Conservation (phyloP, 2,888 invertebrate species). For the Tachystola acroxantha region DNA sequence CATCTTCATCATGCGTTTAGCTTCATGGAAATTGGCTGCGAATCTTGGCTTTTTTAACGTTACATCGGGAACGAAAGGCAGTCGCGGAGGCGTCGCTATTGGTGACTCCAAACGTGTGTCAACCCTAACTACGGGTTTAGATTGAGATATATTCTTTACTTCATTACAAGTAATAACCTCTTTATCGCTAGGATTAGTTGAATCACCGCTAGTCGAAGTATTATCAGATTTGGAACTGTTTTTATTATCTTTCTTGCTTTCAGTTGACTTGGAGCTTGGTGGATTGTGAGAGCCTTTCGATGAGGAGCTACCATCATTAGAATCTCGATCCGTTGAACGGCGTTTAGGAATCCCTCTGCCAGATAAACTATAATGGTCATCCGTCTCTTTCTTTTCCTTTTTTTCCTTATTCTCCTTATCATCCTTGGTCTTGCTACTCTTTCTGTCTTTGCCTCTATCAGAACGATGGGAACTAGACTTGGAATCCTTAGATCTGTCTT, state of each 20-base stretch:
- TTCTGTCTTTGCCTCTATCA: conserved; percentile 60
- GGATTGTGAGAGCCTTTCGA: conserved; percentile 63
- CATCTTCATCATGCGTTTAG: conserved; percentile 81
- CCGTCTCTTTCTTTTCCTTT: conserved; percentile 75
- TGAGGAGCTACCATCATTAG: conserved; percentile 83
- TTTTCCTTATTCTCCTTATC: conserved; percentile 62
- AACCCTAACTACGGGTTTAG: conserved; percentile 50
- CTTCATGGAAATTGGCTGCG: conserved; percentile 83
- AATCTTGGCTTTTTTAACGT: conserved; percentile 82
- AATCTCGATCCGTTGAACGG: conserved; percentile 88
- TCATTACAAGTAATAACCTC: conserved; percentile 36
- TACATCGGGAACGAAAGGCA: conserved; percentile 66
- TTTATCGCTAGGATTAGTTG: conserved; percentile 73
- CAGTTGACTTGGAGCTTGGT: conserved; percentile 48
- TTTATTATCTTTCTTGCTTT: conserved; percentile 59
- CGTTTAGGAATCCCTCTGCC: conserved; percentile 81
- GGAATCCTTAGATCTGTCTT: conserved; percentile 48
- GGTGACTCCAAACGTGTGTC: conserved; percentile 60
- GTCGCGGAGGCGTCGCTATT: conserved; percentile 47
- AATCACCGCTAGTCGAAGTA: conserved; percentile 67
- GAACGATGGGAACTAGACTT: conserved; percentile 58
- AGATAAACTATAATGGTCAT: conserved; percentile 85
- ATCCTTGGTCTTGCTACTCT: conserved; percentile 32
- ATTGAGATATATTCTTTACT: conserved; percentile 30
- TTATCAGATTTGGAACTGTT: conserved; percentile 62